These are phyloP conservation scores for Halcyon senegalensis DNA, from an alignment of 2,113 vertebrate species.

Conservation along the genomic window DNA sequence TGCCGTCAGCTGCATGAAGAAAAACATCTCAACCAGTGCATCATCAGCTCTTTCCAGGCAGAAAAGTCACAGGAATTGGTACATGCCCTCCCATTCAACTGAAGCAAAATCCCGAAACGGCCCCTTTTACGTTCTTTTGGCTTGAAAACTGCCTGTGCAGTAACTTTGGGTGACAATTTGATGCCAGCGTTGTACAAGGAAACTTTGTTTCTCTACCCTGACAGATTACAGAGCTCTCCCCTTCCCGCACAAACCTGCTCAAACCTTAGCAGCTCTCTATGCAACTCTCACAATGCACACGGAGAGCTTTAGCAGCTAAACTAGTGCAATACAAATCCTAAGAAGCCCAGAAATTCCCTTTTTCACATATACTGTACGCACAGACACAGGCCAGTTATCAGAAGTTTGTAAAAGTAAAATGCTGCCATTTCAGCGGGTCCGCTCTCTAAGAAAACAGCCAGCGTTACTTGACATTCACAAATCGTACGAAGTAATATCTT, in stretches of 20 bases:
- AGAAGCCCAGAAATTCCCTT: neutral
- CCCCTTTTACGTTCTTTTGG: neutral
- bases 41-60: neutral
- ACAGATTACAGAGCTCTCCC: neutral
- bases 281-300: neutral
- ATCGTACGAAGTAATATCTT: constrained; percentile 74
- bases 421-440: neutral
- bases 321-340: neutral
- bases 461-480: constrained; percentile 70
- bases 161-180: neutral
- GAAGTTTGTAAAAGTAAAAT: neutral
- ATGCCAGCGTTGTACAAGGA: neutral
- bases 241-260: neutral
- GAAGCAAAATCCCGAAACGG: fast-evolving
- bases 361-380: fast-evolving
- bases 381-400: neutral
- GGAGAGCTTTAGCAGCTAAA: neutral
- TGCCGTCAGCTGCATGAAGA: neutral
- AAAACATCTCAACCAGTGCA: neutral
- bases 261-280: neutral
- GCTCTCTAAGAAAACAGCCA: constrained; percentile 37
- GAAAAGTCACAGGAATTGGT: neutral
- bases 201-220: neutral
- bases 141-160: neutral
- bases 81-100: neutral